Percentiles rank a stretch among this genome's conserved stretches.
Conservation (phyloP, 2,888 invertebrate genomes). For the Philonicus albiceps region DNA sequence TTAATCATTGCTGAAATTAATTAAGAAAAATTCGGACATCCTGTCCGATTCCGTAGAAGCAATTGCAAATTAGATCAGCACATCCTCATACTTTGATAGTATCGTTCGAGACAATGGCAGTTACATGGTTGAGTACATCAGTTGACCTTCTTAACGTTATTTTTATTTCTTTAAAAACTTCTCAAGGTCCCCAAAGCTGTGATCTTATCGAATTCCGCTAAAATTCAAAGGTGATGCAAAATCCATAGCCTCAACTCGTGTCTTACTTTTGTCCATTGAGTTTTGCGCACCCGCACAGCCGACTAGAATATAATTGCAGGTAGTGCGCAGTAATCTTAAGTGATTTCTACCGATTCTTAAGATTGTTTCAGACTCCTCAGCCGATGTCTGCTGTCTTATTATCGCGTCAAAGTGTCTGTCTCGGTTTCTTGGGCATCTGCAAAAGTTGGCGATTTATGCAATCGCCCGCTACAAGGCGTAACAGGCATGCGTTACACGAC, state of each 20-base stretch:
- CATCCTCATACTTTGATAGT: neutral
- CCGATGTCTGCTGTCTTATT: neutral
- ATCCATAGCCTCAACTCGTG: neutral
- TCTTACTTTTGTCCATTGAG: neutral
- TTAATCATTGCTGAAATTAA: neutral
- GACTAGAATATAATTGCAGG: neutral
- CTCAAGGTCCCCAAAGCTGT: neutral
- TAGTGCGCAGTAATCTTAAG: neutral
- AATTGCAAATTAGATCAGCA: neutral
- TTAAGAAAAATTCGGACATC: neutral
- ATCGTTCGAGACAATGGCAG: neutral
- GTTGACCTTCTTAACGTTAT: neutral
- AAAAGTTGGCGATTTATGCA: neutral
- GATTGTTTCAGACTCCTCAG: neutral
- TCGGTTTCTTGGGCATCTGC: neutral
- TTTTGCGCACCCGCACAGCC: neutral
- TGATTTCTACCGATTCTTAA: neutral
- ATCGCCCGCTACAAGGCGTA: neutral
- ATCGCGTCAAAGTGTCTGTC: conserved; percentile 8
- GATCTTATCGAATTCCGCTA: neutral
- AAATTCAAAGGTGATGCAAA: neutral
- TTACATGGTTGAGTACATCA: neutral
- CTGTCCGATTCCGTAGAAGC: neutral
- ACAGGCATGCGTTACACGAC: conserved; percentile 26
- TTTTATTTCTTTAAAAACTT: neutral